A percentile compares a stretch with the other conserved stretches of the same genome.
Conservation (phyloP, 2,113 vertebrate species). For the Alectura lathami region DNA sequence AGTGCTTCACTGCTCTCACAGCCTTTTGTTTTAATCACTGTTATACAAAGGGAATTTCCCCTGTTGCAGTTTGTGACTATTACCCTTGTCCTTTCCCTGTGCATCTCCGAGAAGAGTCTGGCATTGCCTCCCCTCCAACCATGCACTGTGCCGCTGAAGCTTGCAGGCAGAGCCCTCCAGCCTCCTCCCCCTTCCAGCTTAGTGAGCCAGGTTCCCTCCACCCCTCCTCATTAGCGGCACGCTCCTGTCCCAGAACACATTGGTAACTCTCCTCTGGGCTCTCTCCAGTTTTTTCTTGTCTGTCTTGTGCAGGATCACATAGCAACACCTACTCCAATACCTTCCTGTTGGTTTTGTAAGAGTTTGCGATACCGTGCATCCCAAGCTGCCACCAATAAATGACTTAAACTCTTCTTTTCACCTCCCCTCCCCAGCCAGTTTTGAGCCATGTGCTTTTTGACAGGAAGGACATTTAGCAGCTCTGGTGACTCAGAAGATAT, state of each 20-base stretch:
- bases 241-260: background rate
- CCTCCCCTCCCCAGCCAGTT: background rate
- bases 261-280: background rate
- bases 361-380: background rate
- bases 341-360: background rate
- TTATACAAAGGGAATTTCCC: constrained; percentile 9
- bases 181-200: background rate
- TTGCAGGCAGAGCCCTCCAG: background rate
- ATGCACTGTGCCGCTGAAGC: background rate
- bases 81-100: background rate
- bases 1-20: background rate
- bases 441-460: background rate
- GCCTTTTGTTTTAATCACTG: background rate
- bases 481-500: constrained; percentile 17
- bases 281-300: background rate
- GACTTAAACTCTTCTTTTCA: background rate
- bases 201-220: background rate
- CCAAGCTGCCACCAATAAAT: background rate
- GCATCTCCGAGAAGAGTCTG: background rate
- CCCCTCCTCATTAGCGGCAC: accelerated
- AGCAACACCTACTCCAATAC: background rate
- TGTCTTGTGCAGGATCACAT: background rate
- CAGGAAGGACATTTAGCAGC: background rate
- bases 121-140: background rate
- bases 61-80: background rate